phyloP scores from a whole-genome alignment of 2,888 invertebrate species.

The Tetragonula carbonaria region DNA sequence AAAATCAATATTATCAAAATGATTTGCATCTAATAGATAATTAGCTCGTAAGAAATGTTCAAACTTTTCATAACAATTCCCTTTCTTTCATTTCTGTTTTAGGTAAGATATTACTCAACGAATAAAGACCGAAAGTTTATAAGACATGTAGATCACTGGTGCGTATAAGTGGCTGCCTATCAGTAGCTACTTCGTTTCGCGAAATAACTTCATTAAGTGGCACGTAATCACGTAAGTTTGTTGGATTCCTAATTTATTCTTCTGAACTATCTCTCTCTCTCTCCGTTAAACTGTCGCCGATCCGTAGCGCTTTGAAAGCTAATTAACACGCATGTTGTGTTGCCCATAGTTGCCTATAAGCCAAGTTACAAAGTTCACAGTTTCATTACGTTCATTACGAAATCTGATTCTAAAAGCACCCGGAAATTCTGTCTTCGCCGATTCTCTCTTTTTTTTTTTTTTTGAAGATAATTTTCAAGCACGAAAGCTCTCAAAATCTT shows the following conservation, averaged over 20 bases:
- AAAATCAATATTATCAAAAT: neutral
- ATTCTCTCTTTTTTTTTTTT: neutral
- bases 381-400: neutral
- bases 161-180: neutral
- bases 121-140: neutral
- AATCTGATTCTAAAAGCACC: neutral
- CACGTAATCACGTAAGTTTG: conserved; percentile 19
- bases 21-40: no score
- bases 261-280: neutral
- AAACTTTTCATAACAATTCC: neutral
- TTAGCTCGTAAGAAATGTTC: neutral
- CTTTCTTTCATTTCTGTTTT: neutral
- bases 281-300: conserved; percentile 13
- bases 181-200: neutral
- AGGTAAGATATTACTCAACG: conserved; percentile 8
- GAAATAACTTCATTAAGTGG: conserved; percentile 1
- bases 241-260: conserved; percentile 23
- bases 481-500: no score
- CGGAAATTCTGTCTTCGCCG: neutral
- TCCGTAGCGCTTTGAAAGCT: conserved; percentile 1
- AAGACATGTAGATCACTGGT: neutral
- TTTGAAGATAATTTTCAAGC: neutral
- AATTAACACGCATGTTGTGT: neutral
- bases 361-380: conserved; percentile 26
- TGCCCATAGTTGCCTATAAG: neutral